Evolutionary conservation across 2,888 invertebrate genomes (phyloP).

Genomic region (Phaedon cochleariae): DNA sequence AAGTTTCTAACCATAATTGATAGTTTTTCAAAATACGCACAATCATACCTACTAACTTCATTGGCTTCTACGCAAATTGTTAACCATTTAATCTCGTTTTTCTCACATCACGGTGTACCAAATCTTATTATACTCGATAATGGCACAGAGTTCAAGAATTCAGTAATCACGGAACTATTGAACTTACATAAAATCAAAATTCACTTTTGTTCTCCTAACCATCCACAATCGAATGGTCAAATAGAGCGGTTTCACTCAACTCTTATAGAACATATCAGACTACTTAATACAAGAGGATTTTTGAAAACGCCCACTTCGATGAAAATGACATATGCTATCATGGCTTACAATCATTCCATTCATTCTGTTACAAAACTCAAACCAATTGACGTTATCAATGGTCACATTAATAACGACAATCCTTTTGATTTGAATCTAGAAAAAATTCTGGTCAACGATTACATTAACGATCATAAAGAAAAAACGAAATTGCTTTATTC

Average conservation of each 20-base stretch:
- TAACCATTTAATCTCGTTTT: too few species aligned
- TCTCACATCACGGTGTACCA: constrained; percentile 19
- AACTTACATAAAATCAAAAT: constrained; percentile 18
- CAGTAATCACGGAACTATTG: constrained; percentile 16
- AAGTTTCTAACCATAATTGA: not conserved
- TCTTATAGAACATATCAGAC: constrained; percentile 4
- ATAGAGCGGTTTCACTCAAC: constrained; percentile 18
- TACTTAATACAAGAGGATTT: constrained; percentile 11
- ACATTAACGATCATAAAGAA: too few species aligned
- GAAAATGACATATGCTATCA: not conserved
- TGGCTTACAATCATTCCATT: not conserved
- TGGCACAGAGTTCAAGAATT: constrained; percentile 5
- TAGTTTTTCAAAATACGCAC: not conserved
- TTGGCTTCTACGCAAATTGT: too few species aligned
- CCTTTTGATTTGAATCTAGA: too few species aligned
- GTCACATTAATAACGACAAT: too few species aligned
- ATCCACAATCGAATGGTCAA: constrained; percentile 19
- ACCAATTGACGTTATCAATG: constrained; percentile 20
- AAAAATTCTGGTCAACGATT: too few species aligned
- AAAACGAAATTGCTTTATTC: too few species aligned
- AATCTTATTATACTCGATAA: not conserved
- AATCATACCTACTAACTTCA: not conserved
- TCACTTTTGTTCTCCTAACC: constrained; percentile 18
- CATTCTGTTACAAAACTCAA: constrained; percentile 2
- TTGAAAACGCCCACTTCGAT: not conserved